Percentiles rank a stretch among this genome's conserved stretches.
Evolutionary conservation across 2,797 vertebrate species (phyloP).

Genomic region (Neostethus bicornis): DNA sequence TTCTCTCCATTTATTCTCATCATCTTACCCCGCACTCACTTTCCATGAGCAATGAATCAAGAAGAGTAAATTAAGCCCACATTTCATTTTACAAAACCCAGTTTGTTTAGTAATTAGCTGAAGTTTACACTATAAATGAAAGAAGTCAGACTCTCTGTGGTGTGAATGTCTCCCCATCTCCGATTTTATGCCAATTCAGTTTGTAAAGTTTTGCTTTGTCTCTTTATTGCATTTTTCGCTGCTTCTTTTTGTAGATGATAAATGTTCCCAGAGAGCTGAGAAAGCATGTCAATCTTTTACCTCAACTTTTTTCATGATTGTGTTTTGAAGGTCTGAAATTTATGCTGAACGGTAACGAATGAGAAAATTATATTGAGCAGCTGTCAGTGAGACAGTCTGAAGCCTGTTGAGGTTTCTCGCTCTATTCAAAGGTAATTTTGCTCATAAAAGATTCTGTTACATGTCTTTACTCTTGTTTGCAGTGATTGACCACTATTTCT

Average conservation of each 20-base stretch:
- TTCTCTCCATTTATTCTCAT: conserved; percentile 45
- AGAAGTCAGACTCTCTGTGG: conserved; percentile 35
- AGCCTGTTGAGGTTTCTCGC: conserved; percentile 22
- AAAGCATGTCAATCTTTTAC: conserved; percentile 24
- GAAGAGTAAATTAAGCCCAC: conserved; percentile 34
- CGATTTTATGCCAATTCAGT: conserved; percentile 47
- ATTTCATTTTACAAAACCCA: conserved; percentile 47
- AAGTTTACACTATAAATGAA: conserved; percentile 47
- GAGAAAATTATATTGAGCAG: conserved; percentile 33
- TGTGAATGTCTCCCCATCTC: conserved; percentile 58
- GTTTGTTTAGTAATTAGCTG: conserved; percentile 53
- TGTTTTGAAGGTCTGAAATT: conserved; percentile 15
- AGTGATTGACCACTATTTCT: background rate
- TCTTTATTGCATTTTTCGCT: conserved; percentile 26
- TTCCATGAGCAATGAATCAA: conserved; percentile 55
- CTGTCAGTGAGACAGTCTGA: conserved; percentile 32
- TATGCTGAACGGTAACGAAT: conserved; percentile 20
- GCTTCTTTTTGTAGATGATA: background rate
- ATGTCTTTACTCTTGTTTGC: conserved; percentile 24
- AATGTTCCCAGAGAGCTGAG: conserved; percentile 5
- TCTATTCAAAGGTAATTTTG: conserved; percentile 34
- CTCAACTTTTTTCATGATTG: conserved; percentile 15
- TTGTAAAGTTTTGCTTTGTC: conserved; percentile 57
- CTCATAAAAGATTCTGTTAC: conserved; percentile 22
- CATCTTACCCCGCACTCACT: conserved; percentile 26